Percentiles rank a stretch among this genome's conserved stretches.
Conservation (phyloP, 2,888 invertebrate species). For the Actias luna region DNA sequence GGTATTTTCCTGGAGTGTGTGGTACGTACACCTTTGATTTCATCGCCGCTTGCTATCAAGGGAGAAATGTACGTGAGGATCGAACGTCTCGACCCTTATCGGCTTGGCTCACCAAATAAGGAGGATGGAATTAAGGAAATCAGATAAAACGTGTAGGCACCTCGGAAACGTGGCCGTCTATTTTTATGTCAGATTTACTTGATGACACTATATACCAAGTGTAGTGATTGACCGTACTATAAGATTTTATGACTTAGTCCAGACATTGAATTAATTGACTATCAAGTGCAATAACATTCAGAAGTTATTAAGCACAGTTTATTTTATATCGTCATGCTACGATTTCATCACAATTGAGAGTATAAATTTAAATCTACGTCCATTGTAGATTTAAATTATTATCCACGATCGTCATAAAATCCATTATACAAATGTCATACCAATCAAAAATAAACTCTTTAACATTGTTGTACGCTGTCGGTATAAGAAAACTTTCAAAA, state of each 20-base stretch:
- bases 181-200: not conserved
- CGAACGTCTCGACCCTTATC: slow-evolving; percentile 7
- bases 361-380: too few species aligned
- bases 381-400: too few species aligned
- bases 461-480: too few species aligned
- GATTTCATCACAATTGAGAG: too few species aligned
- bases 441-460: too few species aligned
- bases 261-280: too few species aligned
- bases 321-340: too few species aligned
- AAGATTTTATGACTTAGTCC: not conserved
- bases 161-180: not conserved
- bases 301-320: too few species aligned
- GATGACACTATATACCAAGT: not conserved
- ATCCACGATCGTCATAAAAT: too few species aligned
- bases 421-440: too few species aligned
- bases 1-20: slow-evolving; percentile 4
- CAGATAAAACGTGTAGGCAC: not conserved
- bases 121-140: slow-evolving; percentile 4
- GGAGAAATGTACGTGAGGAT: slow-evolving; percentile 3
- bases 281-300: too few species aligned
- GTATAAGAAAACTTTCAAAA: too few species aligned
- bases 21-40: slow-evolving; percentile 8
- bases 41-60: slow-evolving; percentile 2
- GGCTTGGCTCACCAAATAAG: not conserved
- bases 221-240: not conserved